Evolutionary conservation across 2,888 invertebrate species (phyloP).

Genomic region (Protophormia terraenovae): DNA sequence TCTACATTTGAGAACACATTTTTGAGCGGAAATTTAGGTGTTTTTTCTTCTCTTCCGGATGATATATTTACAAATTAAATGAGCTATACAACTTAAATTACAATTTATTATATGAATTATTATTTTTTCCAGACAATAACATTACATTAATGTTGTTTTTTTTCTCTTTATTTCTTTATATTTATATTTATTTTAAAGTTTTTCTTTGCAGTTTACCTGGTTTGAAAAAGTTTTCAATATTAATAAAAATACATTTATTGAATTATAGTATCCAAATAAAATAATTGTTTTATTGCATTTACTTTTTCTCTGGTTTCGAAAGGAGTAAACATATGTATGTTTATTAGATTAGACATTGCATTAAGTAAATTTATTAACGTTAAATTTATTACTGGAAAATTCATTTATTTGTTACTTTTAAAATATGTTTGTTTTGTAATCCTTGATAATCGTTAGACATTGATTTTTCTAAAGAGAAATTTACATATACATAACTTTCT

Average conservation of each 20-base stretch:
- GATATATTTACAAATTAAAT: slow-evolving; percentile 69
- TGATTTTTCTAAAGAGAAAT: too few species aligned
- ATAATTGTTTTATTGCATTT: not conserved
- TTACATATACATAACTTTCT: too few species aligned
- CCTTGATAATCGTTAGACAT: too few species aligned
- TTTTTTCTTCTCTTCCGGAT: slow-evolving; percentile 66
- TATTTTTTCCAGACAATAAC: not conserved
- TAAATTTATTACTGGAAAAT: too few species aligned
- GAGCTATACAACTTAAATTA: not conserved
- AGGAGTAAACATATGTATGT: too few species aligned
- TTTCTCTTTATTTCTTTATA: not conserved
- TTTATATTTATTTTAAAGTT: slow-evolving; percentile 15
- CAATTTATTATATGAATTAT: slow-evolving; percentile 3
- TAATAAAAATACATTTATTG: not conserved
- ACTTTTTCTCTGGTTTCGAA: too few species aligned
- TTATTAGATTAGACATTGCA: too few species aligned
- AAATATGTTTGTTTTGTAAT: too few species aligned
- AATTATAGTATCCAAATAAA: not conserved
- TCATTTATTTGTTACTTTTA: too few species aligned
- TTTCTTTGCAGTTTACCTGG: slow-evolving; percentile 15
- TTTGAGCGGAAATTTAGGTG: slow-evolving; percentile 66
- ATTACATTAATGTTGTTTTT: slow-evolving; percentile 60
- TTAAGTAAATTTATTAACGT: too few species aligned
- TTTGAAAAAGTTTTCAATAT: not conserved
- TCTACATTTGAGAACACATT: slow-evolving; percentile 56